phyloP scores from a whole-genome alignment of 2,888 invertebrate species.

The Agrotis clavis region DNA sequence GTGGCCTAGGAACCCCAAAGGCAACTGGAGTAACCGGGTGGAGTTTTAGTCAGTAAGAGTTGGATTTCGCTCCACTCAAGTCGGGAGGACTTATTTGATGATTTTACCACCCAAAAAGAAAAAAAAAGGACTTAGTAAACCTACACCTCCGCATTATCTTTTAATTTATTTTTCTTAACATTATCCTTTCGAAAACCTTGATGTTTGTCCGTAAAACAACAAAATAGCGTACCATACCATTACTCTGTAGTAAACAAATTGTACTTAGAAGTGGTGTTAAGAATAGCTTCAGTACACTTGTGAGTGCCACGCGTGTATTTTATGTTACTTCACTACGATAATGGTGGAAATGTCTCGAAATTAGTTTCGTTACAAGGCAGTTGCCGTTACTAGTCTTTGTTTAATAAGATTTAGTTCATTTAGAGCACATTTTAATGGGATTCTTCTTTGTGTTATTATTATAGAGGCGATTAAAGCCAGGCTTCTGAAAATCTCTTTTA shows the following conservation, averaged over 20 bases:
- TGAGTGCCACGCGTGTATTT: constrained; percentile 58
- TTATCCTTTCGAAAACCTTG: not conserved
- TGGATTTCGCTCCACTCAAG: no score
- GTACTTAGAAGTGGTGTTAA: constrained; percentile 36
- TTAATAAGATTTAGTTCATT: constrained; percentile 45
- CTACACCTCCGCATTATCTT: no score
- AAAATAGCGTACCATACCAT: constrained; percentile 5
- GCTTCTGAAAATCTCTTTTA: constrained; percentile 4
- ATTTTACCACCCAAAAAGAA: no score
- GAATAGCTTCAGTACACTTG: constrained; percentile 50
- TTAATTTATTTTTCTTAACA: no score
- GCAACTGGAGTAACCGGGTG: no score
- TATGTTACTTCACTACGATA: constrained; percentile 52
- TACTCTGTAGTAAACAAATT: constrained; percentile 43
- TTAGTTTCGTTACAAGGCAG: constrained; percentile 55
- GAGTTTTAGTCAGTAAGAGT: no score
- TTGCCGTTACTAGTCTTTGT: constrained; percentile 34
- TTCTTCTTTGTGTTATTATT: constrained; percentile 34
- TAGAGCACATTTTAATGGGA: constrained; percentile 22
- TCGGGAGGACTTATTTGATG: no score
- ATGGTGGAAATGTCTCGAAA: constrained; percentile 52
- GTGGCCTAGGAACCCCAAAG: no score
- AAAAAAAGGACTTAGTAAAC: no score
- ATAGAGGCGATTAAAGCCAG: constrained; percentile 23
- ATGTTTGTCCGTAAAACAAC: constrained; percentile 3